Conservation (phyloP, 2,797 vertebrate species). For the Anas capensis region DNA sequence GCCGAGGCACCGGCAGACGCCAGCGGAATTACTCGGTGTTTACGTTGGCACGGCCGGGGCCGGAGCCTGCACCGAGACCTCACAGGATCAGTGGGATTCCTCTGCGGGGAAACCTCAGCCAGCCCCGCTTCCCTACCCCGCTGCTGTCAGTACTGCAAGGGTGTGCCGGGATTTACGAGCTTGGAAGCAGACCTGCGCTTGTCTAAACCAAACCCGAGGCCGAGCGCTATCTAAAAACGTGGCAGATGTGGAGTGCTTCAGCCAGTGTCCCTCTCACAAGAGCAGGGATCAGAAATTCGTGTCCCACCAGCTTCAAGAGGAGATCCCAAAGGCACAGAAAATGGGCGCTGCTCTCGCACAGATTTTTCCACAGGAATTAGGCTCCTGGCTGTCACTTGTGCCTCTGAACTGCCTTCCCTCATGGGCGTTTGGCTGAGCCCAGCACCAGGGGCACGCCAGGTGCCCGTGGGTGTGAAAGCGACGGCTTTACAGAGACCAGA, state of each 20-base stretch:
- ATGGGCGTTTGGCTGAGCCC: neutral
- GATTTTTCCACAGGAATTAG: neutral
- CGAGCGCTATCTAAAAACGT: neutral
- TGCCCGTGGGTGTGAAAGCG: neutral
- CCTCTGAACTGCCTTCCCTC: slow-evolving; percentile 4
- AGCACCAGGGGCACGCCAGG: neutral
- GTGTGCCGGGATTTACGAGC: slow-evolving; percentile 39
- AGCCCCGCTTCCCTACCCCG: neutral
- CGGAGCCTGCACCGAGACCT: slow-evolving; percentile 32
- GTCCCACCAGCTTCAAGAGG: neutral
- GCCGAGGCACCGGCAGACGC: slow-evolving; percentile 23
- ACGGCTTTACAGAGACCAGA: slow-evolving; percentile 26
- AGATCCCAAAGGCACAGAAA: neutral
- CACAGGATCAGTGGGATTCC: slow-evolving; percentile 55
- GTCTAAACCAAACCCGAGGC: neutral
- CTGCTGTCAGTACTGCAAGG: neutral
- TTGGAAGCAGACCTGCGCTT: neutral
- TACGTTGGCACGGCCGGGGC: slow-evolving; percentile 23
- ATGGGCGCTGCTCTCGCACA: neutral
- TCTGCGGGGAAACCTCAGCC: slow-evolving; percentile 17
- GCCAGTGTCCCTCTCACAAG: neutral
- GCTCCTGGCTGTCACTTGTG: neutral
- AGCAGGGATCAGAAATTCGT: neutral
- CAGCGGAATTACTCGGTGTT: slow-evolving; percentile 39
- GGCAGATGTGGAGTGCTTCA: neutral